Evolutionary conservation across 2,888 invertebrate genomes (phyloP), one percentile per base, ranked within the genome.

Genomic region (Tinea trinotella): DNA sequence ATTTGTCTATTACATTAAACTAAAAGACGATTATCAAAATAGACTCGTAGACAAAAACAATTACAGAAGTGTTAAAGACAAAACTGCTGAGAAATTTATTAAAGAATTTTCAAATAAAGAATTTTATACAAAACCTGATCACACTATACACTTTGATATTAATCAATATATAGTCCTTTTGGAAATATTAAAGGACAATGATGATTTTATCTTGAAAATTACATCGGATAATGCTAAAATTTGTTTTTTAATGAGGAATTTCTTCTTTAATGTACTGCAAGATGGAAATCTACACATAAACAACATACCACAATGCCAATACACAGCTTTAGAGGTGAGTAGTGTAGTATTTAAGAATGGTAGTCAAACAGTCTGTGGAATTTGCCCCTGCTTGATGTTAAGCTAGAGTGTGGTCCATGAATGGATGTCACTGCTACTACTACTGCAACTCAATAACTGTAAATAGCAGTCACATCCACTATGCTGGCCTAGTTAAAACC

Each of bases 291-390:
- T 13, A 40, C 6, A 40, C 5, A 66, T 61, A 10, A 65, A 70
- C 54, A 73, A 65, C 57, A 63, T 76, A 10, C 65, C 64, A 55
- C 62, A 66, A 48, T 62, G 64, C 1, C 65, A 71, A 53, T 77
- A 81, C 55, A 64, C 70, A 15, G 63, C 64, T 54, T 61, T 72
- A 58, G 77, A 81, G 68, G 83, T 80, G 60, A 62, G 63, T 52
- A 4, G n/a, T n/a, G n/a, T n/a, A n/a, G n/a, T n/a, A n/a, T n/a
- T n/a, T n/a, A n/a, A n/a, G n/a, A n/a, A n/a, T n/a, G n/a, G n/a
- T n/a, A n/a, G n/a, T n/a, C n/a, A n/a, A n/a, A n/a, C n/a, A n/a
- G n/a, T n/a, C n/a, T n/a, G n/a, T n/a, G n/a, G n/a, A n/a, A n/a
- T n/a, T n/a, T n/a, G n/a, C n/a, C n/a, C n/a, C n/a, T n/a, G n/a